Evolutionary conservation across 2,113 vertebrate species (phyloP).

Genomic region (Leptobrachium leishanense): DNA sequence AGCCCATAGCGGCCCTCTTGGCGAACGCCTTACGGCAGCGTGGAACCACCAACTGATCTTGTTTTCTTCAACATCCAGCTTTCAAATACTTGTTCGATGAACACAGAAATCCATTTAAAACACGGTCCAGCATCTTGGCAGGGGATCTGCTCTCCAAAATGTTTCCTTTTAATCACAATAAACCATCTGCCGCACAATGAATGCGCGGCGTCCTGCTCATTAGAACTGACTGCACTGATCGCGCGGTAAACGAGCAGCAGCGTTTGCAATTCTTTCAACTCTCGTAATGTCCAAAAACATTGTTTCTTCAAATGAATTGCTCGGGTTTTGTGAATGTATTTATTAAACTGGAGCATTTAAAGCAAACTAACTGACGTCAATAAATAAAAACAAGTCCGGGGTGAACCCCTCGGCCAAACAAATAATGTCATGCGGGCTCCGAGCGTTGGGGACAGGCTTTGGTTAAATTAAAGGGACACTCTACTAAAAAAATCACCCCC

Average conservation of each 20-base stretch:
- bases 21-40: too few relatives aligned
- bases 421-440: constrained; percentile 19
- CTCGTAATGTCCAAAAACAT: neutral
- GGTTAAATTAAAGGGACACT: too few relatives aligned
- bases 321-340: neutral
- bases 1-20: too few relatives aligned
- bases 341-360: neutral
- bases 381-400: constrained; percentile 9
- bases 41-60: too few relatives aligned
- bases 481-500: too few relatives aligned
- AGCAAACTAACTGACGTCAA: neutral
- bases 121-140: neutral
- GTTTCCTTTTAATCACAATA: neutral
- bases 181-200: neutral
- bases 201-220: neutral
- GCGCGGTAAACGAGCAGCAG: neutral
- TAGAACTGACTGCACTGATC: neutral
- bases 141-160: neutral
- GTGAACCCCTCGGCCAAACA: neutral
- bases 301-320: neutral
- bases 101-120: too few relatives aligned
- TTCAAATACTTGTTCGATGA: too few relatives aligned
- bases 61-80: too few relatives aligned
- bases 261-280: neutral
- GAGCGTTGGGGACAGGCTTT: neutral